Evolutionary conservation across 2,888 invertebrate species (phyloP), one percentile per base, ranked within the genome.

Genomic region (Cheilosia impressa): DNA sequence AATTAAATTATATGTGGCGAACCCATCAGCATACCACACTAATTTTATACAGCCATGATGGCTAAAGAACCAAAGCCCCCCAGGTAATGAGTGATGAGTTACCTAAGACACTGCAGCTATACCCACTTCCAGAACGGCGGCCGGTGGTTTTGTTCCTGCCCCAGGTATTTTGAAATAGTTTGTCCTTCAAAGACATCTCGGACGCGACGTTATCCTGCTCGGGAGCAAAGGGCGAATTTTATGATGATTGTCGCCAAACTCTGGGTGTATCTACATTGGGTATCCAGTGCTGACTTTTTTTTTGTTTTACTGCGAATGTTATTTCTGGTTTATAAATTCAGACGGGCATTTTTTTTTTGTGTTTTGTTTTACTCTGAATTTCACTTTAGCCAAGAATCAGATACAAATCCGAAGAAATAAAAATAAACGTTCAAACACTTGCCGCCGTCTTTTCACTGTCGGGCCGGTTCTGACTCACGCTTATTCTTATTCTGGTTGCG

Each of bases 61-160:
- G n/a, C n/a, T n/a, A n/a, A n/a, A n/a, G 17, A 79, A 79, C 57
- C 75, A 75, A 68, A 80, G 60, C 75, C 31, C 7, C 75, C 84
- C 75, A 52, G 15, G 52, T 76, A 80, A 85, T 85, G 85, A 77
- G 52, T 57, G 66, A 85, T 85, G 81, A 81, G 81, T 89, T 91
- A 92, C 92, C 92, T 91, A 92, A 90, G 88, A 92, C 92, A 90
- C 92, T 92, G 90, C 91, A 91, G 89, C 92, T 92, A 90, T 91
- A 90, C 87, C 91, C 92, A 90, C 90, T 92, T 88, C 92, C 92
- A 89, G 92, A 91, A 72, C 92, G 92, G 75, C 90, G 90, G 87
- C 92, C 91, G 87, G 91, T 91, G 88, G 91, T 91, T 88, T 92
- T 91, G 87, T 91, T 91, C 88, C 90, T 90, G 89, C 90, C 90